A percentile compares a stretch with the other conserved stretches of the same genome.
Evolutionary conservation across 1,140 invertebrate species (phyloP).

Genomic region (Drosophila novamexicana): DNA sequence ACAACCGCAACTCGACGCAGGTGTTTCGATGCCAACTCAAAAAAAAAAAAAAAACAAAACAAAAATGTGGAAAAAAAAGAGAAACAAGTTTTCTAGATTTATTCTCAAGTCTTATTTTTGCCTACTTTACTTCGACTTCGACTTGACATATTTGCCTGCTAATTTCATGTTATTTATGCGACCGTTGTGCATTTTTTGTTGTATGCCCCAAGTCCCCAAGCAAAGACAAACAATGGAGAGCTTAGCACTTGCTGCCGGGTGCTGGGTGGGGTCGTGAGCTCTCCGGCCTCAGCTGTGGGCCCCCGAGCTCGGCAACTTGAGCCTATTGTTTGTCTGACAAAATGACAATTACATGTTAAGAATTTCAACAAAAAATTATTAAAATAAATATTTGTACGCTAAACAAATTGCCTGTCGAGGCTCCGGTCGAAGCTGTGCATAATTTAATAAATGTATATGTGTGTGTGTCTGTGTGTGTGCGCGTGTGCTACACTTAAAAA

Average conservation of each 20-base stretch:
- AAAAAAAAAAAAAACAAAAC: background rate
- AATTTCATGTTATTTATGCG: slow-evolving; percentile 77
- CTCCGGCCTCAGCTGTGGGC: slow-evolving; percentile 1
- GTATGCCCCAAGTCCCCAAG: slow-evolving; percentile 22
- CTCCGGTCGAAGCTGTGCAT: slow-evolving; percentile 24
- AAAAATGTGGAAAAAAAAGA: background rate
- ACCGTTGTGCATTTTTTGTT: slow-evolving; percentile 32
- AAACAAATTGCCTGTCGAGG: slow-evolving; percentile 71
- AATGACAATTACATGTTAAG: slow-evolving; percentile 76
- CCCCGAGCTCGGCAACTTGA: slow-evolving; percentile 13
- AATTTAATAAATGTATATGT: slow-evolving; percentile 1
- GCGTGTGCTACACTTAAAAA: slow-evolving; percentile 8
- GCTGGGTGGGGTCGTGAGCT: background rate
- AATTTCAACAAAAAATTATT: slow-evolving; percentile 60
- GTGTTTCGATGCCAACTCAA: slow-evolving; percentile 58
- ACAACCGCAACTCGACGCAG: slow-evolving; percentile 48
- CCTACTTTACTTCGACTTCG: slow-evolving; percentile 18
- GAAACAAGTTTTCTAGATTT: slow-evolving; percentile 64
- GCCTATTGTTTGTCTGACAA: slow-evolving; percentile 73
- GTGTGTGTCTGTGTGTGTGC: background rate
- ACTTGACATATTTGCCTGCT: slow-evolving; percentile 72
- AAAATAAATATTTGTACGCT: slow-evolving; percentile 45
- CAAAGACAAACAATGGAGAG: slow-evolving; percentile 67
- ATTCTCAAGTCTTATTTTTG: slow-evolving; percentile 38
- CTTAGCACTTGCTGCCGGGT: slow-evolving; percentile 32